Evolutionary conservation across 1,140 invertebrate genomes (phyloP).

Genomic region (Pseudoatta argentina): DNA sequence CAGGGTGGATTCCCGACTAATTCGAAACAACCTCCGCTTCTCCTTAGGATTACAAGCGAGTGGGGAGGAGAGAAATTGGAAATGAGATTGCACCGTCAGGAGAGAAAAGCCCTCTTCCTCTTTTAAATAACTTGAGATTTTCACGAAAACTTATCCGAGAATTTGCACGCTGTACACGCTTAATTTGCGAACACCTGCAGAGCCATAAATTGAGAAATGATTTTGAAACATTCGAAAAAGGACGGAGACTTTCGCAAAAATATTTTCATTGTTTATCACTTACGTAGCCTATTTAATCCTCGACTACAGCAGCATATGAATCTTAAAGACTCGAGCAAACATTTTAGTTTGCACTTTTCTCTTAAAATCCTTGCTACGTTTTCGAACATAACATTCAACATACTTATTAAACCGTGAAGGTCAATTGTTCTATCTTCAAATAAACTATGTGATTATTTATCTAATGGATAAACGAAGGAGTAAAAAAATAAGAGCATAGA

Average conservation of each 20-base stretch:
- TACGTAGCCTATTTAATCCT: too few species aligned
- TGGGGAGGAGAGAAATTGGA: constrained; percentile 49
- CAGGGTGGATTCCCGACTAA: constrained; percentile 53
- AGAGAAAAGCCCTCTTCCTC: constrained; percentile 49
- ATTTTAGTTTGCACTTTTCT: too few species aligned
- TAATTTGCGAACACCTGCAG: constrained; percentile 5
- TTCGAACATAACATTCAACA: too few species aligned
- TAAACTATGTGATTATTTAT: too few species aligned
- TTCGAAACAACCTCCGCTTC: constrained; percentile 61
- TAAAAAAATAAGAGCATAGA: too few species aligned
- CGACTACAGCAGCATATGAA: too few species aligned
- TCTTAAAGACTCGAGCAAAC: too few species aligned
- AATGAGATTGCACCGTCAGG: constrained; percentile 32
- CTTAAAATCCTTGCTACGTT: too few species aligned
- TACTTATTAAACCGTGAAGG: too few species aligned
- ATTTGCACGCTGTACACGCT: constrained; percentile 35
- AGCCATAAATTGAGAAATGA: background rate
- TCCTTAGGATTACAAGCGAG: constrained; percentile 49
- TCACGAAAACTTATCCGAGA: constrained; percentile 42
- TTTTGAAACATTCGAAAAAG: background rate
- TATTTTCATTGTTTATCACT: background rate
- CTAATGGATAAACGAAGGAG: too few species aligned
- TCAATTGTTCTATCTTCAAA: too few species aligned
- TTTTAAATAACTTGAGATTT: constrained; percentile 66
- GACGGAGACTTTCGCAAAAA: background rate